Base-by-base conservation (phyloP, 1,140 invertebrate genomes). In the Ceratitis capitata region DNA sequence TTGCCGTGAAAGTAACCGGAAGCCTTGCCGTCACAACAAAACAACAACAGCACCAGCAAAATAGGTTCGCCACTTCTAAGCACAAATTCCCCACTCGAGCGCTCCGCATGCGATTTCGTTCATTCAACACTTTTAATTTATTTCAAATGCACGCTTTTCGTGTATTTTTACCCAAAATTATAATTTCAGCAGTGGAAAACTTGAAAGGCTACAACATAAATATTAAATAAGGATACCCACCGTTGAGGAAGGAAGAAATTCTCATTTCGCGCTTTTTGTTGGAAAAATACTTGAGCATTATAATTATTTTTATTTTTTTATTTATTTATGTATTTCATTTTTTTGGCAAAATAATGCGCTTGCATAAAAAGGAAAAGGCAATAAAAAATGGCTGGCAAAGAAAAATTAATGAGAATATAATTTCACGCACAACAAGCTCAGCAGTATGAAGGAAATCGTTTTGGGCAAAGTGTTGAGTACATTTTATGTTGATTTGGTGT, bases 371-470 rank as follows among this genome's bases (percentile, higher is more conserved):
- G n/a, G 14, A 45, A 45, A 45, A n/a, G 69, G 69, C n/a, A 45
- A 47, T 78, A 78, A 78, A 78, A 23, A 26, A 23, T 45, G 69
- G 5, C n/a, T 42, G 42, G 19, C 39, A 9, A 45, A 45, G n/a
- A 10, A 16, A 78, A 78, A 78, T 47, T 78, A 47, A 78, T 78
- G 39, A 78, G 69, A 78, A 78, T 78, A 45, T 78, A 78, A 78
- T 78, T 78, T 78, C 69, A 78, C 42, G 69, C 35, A 78, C 35
- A 74, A 42, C 35, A 78, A 78, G n/a, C 69, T 45, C 12, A 26
- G 16, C 2, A 45, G 10, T n/a, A 78, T 78, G 26, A 78, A 69
- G 29, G 61, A 69, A 69, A 35, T 69, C 61, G 61, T 39, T 69
- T 14, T 35, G 35, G 39, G n/a, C n/a, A 78, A 45, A 12, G 69